These are phyloP conservation scores for Stomorhina lunata DNA, from an alignment of 2,888 invertebrate genomes.

Conservation along the genomic window DNA sequence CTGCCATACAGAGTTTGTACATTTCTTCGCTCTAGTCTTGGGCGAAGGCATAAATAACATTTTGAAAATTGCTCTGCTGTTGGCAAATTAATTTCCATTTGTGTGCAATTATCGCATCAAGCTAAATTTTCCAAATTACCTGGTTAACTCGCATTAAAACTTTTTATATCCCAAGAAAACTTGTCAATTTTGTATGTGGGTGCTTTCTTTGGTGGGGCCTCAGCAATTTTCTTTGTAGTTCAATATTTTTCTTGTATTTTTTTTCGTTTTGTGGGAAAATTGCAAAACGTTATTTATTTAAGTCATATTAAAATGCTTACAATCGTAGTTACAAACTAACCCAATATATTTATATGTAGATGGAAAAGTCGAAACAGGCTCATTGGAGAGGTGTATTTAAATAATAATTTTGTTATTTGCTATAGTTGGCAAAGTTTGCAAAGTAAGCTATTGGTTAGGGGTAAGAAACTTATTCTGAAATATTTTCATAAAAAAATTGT, in stretches of 20 bases:
- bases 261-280: conserved; percentile 56
- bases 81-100: conserved; percentile 79
- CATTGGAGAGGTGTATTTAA: conserved; percentile 56
- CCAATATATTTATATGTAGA: neutral
- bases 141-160: conserved; percentile 65
- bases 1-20: too few relatives aligned
- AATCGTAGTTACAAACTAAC: conserved; percentile 9
- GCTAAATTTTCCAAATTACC: conserved; percentile 64
- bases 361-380: neutral
- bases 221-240: conserved; percentile 20
- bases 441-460: conserved; percentile 8
- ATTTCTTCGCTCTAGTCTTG: too few relatives aligned
- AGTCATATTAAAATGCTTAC: conserved; percentile 45
- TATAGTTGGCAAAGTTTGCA: conserved; percentile 18
- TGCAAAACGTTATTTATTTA: conserved; percentile 61
- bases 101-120: conserved; percentile 77
- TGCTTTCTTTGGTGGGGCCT: conserved; percentile 14
- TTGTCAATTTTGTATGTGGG: conserved; percentile 48
- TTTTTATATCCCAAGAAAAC: conserved; percentile 51
- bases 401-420: conserved; percentile 52
- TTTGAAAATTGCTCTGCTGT: conserved; percentile 67
- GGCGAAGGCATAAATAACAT: conserved; percentile 63
- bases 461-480: neutral
- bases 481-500: too few relatives aligned
- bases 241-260: neutral